Percentiles rank a stretch among this genome's conserved stretches.
Conservation (phyloP, 2,113 vertebrate species). For the Puffinus mauretanicus region DNA sequence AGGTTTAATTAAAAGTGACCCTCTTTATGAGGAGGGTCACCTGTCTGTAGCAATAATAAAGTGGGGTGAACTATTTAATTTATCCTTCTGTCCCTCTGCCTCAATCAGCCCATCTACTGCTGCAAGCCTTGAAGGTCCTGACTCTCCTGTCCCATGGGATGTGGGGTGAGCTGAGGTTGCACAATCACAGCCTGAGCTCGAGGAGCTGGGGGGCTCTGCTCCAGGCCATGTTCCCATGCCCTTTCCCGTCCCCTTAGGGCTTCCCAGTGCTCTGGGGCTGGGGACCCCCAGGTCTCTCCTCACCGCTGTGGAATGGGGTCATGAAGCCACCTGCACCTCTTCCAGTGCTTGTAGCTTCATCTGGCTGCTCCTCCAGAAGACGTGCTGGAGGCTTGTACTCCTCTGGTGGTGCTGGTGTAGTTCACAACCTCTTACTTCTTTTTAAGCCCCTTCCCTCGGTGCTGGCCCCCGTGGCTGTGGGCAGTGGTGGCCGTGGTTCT, state of each 20-base stretch:
- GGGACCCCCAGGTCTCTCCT: not conserved
- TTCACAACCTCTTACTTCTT: not conserved
- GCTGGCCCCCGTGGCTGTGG: not conserved
- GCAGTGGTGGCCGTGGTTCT: not conserved
- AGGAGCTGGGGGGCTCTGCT: not conserved
- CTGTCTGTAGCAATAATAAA: slow-evolving; percentile 22
- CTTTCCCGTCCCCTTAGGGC: not conserved
- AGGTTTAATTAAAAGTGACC: not conserved
- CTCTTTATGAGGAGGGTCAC: not conserved
- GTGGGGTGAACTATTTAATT: not conserved
- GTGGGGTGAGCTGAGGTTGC: not conserved
- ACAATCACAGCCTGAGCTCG: not conserved
- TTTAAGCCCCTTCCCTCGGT: not conserved
- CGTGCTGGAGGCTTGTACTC: not conserved
- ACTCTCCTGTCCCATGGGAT: not conserved
- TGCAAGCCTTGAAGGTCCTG: not conserved
- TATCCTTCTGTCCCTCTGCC: not conserved
- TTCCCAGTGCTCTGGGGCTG: not conserved
- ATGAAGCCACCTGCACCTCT: not conserved
- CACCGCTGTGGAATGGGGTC: not conserved
- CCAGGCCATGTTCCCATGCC: not conserved
- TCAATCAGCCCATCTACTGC: not conserved
- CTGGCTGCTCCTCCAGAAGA: not conserved
- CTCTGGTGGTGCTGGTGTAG: not conserved
- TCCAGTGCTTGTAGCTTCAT: not conserved